A percentile compares a stretch with the other conserved stretches of the same genome.
Conservation (phyloP, 2,888 invertebrate species). For the Anthrax anthrax region DNA sequence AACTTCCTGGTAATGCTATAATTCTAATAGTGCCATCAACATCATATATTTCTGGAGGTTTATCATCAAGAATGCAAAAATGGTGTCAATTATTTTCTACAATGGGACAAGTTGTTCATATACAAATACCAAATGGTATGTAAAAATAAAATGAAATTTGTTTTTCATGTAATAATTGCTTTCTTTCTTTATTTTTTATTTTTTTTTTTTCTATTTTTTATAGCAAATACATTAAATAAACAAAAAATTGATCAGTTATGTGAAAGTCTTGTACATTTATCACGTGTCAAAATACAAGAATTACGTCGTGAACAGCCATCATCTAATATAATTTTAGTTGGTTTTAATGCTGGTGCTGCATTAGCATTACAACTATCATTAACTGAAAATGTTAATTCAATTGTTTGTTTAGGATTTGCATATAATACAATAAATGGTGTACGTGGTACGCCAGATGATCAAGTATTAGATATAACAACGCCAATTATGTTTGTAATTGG, state of each 20-base stretch:
- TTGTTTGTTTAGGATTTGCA: constrained; percentile 67
- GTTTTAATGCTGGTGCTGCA: constrained; percentile 61
- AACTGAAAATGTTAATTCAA: constrained; percentile 54
- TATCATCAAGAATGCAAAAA: constrained; percentile 45
- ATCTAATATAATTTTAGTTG: constrained; percentile 58
- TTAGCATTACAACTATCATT: constrained; percentile 61
- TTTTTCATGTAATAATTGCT: too few species aligned
- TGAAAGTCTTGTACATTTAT: constrained; percentile 49
- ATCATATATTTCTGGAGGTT: constrained; percentile 32
- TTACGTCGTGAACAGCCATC: constrained; percentile 49
- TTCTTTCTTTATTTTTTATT: background rate
- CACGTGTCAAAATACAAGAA: constrained; percentile 57
- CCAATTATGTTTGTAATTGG: constrained; percentile 69
- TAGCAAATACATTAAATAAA: constrained; percentile 23
- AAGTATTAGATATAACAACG: constrained; percentile 52
- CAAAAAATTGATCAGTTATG: constrained; percentile 37
- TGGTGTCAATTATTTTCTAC: constrained; percentile 54
- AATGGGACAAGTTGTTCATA: constrained; percentile 50
- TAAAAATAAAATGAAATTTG: too few species aligned
- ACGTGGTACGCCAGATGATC: constrained; percentile 63
- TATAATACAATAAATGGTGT: constrained; percentile 55
- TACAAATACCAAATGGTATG: constrained; percentile 20
- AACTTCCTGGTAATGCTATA: constrained; percentile 53
- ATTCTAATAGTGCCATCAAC: constrained; percentile 48
- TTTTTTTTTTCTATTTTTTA: background rate